Evolutionary conservation across 2,113 vertebrate genomes (phyloP).

Genomic region (Labeo rohita): DNA sequence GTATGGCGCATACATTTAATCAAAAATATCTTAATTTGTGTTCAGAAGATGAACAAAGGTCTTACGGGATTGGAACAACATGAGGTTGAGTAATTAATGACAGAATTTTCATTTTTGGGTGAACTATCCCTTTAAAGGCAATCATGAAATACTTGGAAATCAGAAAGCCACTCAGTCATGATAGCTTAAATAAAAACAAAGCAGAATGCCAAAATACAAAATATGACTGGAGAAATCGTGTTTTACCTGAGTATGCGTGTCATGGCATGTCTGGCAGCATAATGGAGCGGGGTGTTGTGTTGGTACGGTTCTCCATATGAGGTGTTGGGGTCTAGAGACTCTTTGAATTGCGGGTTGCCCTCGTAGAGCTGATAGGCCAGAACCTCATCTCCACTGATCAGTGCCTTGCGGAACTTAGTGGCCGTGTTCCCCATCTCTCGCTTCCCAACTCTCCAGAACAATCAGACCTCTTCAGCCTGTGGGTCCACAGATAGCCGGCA

Average conservation of each 20-base stretch:
- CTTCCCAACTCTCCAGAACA: constrained; percentile 63
- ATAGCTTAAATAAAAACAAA: background rate
- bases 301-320: constrained; percentile 98
- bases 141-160: too few species aligned
- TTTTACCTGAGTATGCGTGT: constrained; percentile 90
- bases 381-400: constrained; percentile 95
- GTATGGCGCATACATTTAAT: too few species aligned
- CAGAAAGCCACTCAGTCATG: too few species aligned
- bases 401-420: constrained; percentile 97
- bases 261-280: constrained; percentile 96
- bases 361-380: constrained; percentile 96
- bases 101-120: too few species aligned
- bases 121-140: too few species aligned
- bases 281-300: constrained; percentile 97
- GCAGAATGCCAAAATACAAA: background rate
- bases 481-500: constrained; percentile 74
- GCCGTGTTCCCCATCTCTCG: constrained; percentile 93
- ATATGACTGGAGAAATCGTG: background rate
- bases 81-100: too few species aligned
- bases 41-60: too few species aligned
- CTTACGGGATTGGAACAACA: too few species aligned
- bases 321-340: constrained; percentile 95
- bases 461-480: constrained; percentile 75
- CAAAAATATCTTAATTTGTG: too few species aligned
- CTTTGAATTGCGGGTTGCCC: constrained; percentile 95